Conservation (phyloP, 2,113 vertebrate genomes). For the Oncorhynchus kisutch region DNA sequence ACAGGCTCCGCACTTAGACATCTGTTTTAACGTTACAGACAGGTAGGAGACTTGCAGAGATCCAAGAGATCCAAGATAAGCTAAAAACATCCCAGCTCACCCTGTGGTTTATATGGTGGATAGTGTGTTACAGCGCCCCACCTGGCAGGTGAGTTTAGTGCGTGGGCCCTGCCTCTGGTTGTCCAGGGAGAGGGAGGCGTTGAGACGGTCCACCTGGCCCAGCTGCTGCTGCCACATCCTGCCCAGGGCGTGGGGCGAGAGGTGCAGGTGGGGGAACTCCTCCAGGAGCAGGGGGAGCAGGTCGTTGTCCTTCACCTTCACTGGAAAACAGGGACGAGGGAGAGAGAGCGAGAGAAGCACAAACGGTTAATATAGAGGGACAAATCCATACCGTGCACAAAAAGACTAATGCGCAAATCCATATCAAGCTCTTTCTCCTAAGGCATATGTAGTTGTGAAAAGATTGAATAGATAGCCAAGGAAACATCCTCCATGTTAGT, state of each 20-base stretch:
- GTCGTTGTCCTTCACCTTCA: conserved; percentile 81
- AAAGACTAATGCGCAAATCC: too few species aligned
- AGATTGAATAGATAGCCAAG: too few species aligned
- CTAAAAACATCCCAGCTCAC: too few species aligned
- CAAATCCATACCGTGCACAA: neutral
- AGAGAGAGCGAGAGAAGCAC: neutral
- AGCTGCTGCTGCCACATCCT: conserved; percentile 90
- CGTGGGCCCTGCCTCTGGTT: conserved; percentile 46
- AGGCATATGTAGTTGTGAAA: too few species aligned
- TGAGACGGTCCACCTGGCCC: conserved; percentile 79
- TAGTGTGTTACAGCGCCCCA: conserved; percentile 42
- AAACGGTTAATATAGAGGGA: neutral
- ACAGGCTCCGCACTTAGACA: too few species aligned
- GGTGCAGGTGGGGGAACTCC: conserved; percentile 83
- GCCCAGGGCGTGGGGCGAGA: conserved; percentile 78
- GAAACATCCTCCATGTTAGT: too few species aligned
- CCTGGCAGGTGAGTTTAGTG: conserved; percentile 79
- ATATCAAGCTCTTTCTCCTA: too few species aligned
- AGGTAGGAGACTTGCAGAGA: too few species aligned
- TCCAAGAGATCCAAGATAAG: neutral
- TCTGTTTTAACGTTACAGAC: neutral
- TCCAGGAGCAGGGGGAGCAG: conserved; percentile 84
- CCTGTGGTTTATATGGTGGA: too few species aligned
- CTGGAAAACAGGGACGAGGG: conserved; percentile 57
- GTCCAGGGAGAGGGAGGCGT: conserved; percentile 49